Conservation (phyloP, 2,888 invertebrate species). For the Archaeoteleia sp. region DNA sequence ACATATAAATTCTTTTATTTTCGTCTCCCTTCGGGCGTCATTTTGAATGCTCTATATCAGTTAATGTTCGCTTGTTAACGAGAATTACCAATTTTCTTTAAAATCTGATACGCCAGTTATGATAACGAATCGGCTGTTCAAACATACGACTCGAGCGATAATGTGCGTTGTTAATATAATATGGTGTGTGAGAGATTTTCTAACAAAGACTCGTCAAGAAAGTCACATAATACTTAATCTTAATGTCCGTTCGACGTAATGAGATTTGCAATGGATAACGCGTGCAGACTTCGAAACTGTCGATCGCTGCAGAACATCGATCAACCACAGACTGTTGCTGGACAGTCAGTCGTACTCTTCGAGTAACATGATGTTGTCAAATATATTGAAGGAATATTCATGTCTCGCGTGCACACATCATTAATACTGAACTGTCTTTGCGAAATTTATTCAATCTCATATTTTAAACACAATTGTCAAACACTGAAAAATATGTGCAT, state of each 20-base stretch:
- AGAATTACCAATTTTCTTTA: conserved; percentile 5
- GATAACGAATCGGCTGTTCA: conserved; percentile 43
- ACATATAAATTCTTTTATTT: too few relatives aligned
- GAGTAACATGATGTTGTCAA: conserved; percentile 10
- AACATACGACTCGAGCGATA: conserved; percentile 14
- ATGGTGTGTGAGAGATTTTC: conserved; percentile 27
- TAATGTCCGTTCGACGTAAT: conserved; percentile 11
- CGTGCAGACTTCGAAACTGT: conserved; percentile 8
- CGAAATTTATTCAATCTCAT: conserved; percentile 12
- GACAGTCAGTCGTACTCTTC: too few relatives aligned
- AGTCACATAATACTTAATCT: background rate
- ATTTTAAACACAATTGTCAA: conserved; percentile 19
- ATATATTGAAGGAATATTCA: conserved; percentile 24
- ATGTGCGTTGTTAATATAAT: background rate
- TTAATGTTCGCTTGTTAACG: conserved; percentile 26
- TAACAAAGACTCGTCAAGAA: background rate
- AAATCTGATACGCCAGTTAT: conserved; percentile 3
- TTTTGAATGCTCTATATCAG: conserved; percentile 1
- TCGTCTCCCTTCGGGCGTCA: conserved; percentile 18
- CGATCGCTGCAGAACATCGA: conserved; percentile 16
- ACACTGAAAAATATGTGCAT: conserved; percentile 1
- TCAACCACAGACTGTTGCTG: conserved; percentile 24
- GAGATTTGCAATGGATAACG: conserved; percentile 13
- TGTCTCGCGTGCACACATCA: conserved; percentile 2
- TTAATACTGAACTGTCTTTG: conserved; percentile 26